Evolutionary conservation across 1,140 invertebrate species (phyloP).

Genomic region (Leptopilina boulardi): DNA sequence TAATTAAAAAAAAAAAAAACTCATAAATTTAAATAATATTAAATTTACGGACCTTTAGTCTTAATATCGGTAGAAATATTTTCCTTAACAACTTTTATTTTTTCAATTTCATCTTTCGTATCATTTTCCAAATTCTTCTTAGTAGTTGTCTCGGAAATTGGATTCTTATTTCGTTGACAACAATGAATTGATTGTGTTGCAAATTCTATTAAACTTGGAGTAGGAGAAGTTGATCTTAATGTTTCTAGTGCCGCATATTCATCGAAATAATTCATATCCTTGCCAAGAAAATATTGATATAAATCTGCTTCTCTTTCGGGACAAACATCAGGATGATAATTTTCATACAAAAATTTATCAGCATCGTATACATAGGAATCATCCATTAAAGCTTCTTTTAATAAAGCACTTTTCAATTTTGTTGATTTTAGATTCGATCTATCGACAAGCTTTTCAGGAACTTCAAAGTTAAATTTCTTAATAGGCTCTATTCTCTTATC

Average conservation of each 20-base stretch:
- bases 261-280: conserved; percentile 60
- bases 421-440: conserved; percentile 65
- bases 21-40: not conserved
- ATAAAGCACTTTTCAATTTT: conserved; percentile 62
- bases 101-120: conserved; percentile 4
- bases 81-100: not conserved
- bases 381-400: conserved; percentile 60
- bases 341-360: conserved; percentile 52
- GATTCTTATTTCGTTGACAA: not conserved
- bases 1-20: conserved; percentile 42
- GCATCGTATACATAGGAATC: conserved; percentile 49
- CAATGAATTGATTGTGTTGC: conserved; percentile 48
- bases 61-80: not conserved
- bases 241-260: conserved; percentile 65
- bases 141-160: not conserved
- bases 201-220: conserved; percentile 60
- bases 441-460: conserved; percentile 65
- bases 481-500: conserved; percentile 47
- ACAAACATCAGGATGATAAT: conserved; percentile 35
- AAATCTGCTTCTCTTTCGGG: conserved; percentile 53
- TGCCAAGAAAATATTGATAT: conserved; percentile 60
- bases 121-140: conserved; percentile 5
- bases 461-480: conserved; percentile 52
- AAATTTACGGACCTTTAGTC: conserved; percentile 41
- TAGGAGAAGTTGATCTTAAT: conserved; percentile 61